Percentiles rank a stretch among this genome's conserved stretches.
phyloP scores from a whole-genome alignment of 1,140 invertebrate species.

The Chlorops oryzae region DNA sequence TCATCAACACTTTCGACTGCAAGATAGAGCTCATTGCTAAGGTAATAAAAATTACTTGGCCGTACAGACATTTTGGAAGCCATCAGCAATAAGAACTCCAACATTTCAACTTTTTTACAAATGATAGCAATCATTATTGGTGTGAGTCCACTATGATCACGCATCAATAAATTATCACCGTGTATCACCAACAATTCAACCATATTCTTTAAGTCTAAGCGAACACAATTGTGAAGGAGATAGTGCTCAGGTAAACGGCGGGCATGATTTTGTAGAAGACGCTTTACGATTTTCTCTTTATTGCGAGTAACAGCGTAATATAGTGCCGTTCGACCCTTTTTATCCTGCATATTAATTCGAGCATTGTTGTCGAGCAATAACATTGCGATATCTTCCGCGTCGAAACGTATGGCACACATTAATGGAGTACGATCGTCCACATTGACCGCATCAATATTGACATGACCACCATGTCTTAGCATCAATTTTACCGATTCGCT shows the following conservation, averaged over 20 bases:
- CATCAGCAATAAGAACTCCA: conserved; percentile 49
- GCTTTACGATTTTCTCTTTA: conserved; percentile 41
- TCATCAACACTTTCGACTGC: conserved; percentile 49
- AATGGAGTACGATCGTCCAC: conserved; percentile 54
- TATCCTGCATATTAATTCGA: conserved; percentile 56
- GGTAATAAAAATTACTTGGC: conserved; percentile 24
- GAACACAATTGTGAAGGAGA: conserved; percentile 54
- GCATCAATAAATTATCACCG: conserved; percentile 52
- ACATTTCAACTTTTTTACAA: conserved; percentile 51
- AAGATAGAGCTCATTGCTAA: conserved; percentile 52
- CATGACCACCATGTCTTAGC: too few relatives aligned
- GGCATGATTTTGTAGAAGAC: conserved; percentile 53
- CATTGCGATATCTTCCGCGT: conserved; percentile 48
- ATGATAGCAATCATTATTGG: conserved; percentile 58
- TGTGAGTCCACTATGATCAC: conserved; percentile 54
- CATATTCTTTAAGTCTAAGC: conserved; percentile 50
- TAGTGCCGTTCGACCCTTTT: conserved; percentile 52
- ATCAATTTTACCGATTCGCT: conserved; percentile 48
- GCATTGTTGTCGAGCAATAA: conserved; percentile 52
- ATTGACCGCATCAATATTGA: conserved; percentile 55
- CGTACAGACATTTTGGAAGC: conserved; percentile 31
- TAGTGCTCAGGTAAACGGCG: conserved; percentile 54
- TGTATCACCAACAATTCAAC: conserved; percentile 47
- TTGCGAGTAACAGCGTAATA: conserved; percentile 53
- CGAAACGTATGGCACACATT: conserved; percentile 51